Percentiles rank a stretch among this genome's conserved stretches.
These are phyloP conservation scores for Pseudochromis fuscus DNA, from an alignment of 2,797 vertebrate genomes.

Conservation along the genomic window DNA sequence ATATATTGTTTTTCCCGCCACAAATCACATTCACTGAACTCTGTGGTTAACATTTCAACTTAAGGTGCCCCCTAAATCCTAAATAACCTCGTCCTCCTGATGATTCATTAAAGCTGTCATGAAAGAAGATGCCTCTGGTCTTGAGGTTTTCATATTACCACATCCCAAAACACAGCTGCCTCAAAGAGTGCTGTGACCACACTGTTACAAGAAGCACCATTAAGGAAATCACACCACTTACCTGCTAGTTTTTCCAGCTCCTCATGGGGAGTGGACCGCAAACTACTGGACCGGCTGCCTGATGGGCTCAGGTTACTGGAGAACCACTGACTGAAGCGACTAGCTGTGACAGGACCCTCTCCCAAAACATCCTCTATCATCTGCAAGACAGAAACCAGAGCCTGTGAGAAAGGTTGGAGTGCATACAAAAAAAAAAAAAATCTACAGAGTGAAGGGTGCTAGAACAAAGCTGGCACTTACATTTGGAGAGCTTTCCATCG, in stretches of 20 bases:
- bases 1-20: no score
- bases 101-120: neutral
- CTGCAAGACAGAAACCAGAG: constrained; percentile 78
- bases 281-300: constrained; percentile 94
- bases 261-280: constrained; percentile 97
- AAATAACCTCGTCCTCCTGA: neutral
- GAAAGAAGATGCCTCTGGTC: neutral
- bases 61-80: neutral
- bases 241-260: constrained; percentile 96
- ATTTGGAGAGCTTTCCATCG: constrained; percentile 70
- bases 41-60: no score
- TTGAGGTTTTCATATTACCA: neutral
- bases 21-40: neutral
- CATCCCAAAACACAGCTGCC: neutral
- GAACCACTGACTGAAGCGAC: constrained; percentile 97
- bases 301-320: constrained; percentile 93
- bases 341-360: constrained; percentile 93
- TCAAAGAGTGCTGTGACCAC: neutral
- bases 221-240: constrained; percentile 65
- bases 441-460: constrained; percentile 38
- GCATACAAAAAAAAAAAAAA: constrained; percentile 22
- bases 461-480: constrained; percentile 76
- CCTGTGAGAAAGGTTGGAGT: constrained; percentile 35
- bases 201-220: neutral
- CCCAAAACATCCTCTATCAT: constrained; percentile 99